Base-by-base conservation (phyloP, 1,140 invertebrate genomes). In the Pachypeltis micranthus region DNA sequence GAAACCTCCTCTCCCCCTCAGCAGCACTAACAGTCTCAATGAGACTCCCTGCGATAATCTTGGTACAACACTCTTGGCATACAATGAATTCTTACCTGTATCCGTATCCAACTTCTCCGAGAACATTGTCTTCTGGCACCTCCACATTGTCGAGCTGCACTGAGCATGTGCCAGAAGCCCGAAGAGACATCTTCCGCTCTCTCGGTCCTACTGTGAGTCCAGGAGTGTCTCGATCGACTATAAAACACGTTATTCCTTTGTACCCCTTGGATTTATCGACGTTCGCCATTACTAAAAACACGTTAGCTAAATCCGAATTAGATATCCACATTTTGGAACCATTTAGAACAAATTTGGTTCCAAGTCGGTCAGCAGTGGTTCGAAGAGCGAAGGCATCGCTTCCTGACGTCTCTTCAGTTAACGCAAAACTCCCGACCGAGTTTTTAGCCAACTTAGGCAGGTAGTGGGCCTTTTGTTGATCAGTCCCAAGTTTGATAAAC, bases 291-390 rank as follows among this genome's bases (percentile, higher is more conserved):
- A 96, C 87, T 2, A 94, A 72, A 74, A 92, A 93, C 0, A 93
- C 75, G 25, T 85, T 90, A 56, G 94, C 91, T 26, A 93, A 80
- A 73, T 93, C 91, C 0, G 93, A 91, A 77, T 93, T 95, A 0
- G 91, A 94, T 60, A 98, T 97, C 93, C 93, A 98, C 87, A 91
- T 91, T 76, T 93, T 93, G 7, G 85, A 85, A 16, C 88, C 87
- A 69, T 89, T 90, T 24, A 91, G 74, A 2, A 88, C 70, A 70
- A 82, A 96, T 68, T 93, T 76, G 63, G 82, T 80, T 23, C 91
- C 92, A 64, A 93, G 85, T 69, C 85, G 87, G 71, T 86, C 88
- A 2, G 93, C 93, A 4, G 82, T 85, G 0, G 93, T 96, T 75
- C 87, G 90, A 26, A 97, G 74, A 2, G 90, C 84, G 73, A 95